Percentiles rank a stretch among this genome's conserved stretches.
Conservation (phyloP, 1,140 invertebrate genomes). For the Atta cephalotes region DNA sequence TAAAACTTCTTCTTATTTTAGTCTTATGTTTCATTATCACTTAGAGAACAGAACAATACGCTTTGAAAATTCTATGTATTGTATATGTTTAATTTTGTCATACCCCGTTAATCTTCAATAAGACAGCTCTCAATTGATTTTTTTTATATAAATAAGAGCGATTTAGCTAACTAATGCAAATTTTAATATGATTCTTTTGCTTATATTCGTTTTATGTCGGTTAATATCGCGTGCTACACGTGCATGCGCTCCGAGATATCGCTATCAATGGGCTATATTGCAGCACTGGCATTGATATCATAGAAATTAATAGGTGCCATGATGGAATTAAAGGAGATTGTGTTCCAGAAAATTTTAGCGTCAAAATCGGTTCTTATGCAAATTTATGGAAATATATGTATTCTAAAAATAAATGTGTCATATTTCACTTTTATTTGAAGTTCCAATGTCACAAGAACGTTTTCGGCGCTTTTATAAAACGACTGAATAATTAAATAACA, state of each 20-base stretch:
- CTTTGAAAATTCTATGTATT: not conserved
- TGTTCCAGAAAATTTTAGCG: conserved; percentile 21
- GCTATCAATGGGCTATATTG: conserved; percentile 53
- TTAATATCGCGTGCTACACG: conserved; percentile 48
- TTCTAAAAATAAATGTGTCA: not conserved
- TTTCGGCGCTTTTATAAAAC: not conserved
- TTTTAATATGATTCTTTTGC: conserved; percentile 38
- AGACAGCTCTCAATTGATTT: conserved; percentile 13
- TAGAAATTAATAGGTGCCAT: conserved; percentile 56
- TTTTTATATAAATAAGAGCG: conserved; percentile 28
- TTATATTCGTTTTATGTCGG: conserved; percentile 20
- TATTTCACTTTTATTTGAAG: not conserved
- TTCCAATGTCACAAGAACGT: conserved; percentile 19
- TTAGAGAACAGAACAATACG: not conserved
- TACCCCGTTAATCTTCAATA: not conserved
- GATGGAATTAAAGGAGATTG: conserved; percentile 40
- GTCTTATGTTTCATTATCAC: not conserved
- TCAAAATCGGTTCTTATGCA: conserved; percentile 33
- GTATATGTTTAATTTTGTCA: not conserved
- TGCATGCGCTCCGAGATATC: conserved; percentile 48
- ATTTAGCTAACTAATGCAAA: conserved; percentile 41
- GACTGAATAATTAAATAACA: not conserved
- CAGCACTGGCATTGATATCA: conserved; percentile 46
- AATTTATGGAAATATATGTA: conserved; percentile 30
- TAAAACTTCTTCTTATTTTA: not conserved